Base-by-base conservation (phyloP, 2,113 vertebrate species). In the Pterocles orientalis region DNA sequence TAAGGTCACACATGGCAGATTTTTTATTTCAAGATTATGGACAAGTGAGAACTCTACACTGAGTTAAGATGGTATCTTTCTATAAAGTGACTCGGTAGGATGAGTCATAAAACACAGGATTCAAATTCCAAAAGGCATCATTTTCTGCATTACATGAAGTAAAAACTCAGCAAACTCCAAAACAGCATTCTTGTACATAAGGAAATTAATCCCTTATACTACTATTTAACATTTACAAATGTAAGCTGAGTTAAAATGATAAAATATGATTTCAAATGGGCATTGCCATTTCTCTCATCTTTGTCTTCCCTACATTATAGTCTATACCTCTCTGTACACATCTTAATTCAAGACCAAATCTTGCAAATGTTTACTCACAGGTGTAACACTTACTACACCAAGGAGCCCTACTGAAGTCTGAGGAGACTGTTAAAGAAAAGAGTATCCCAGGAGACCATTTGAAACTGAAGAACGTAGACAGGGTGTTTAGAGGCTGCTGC, bases 371-470 rank as follows among this genome's bases (percentile, higher is more conserved):
- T 79, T 80, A n/a, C 28, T 76, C 41, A 36, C 62, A 91, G 73
- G 89, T 87, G 66, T 24, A 45, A 73, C 0, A 6, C 24, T 56
- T 76, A 79, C 17, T 39, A 33, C 31, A 26, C 7, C 1, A 0
- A 53, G 39, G 23, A 84, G 47, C 13, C 20, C 18, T 31, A 47
- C 1, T 10, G 41, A n/a, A 68, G 36, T 43, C 41, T 50, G 65
- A 85, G 50, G 33, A 82, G 33, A 82, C 13, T 58, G 71, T 31
- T 66, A 47, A 87, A 39, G 41, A 61, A 77, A 90, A 64, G 41
- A 57, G 87, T 36, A 82, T 73, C 90, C 93, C 87, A 83, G 90
- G 93, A 94, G 77, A 91, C 29, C 61, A 68, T 61, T 20, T 68
- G 3, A 79, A 77, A 60, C 39, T 45, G 53, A 90, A 66, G 82